Evolutionary conservation across 2,888 invertebrate species (phyloP).

Genomic region (Antitype chi): DNA sequence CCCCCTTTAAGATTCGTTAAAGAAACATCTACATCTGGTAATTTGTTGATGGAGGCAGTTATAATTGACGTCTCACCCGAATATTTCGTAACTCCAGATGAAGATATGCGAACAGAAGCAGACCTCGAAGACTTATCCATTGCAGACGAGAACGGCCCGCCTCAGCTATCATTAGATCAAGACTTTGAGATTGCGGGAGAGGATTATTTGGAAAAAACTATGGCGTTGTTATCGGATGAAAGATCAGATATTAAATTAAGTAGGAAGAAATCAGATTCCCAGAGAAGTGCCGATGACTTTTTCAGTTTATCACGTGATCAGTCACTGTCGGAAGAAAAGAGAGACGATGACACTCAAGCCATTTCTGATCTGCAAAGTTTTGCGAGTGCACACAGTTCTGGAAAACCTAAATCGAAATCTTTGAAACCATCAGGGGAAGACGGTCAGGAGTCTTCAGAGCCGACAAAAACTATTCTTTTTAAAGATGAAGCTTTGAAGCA

Average conservation of each 20-base stretch:
- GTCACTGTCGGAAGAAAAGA: constrained; percentile 91
- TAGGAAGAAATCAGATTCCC: constrained; percentile 92
- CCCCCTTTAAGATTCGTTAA: constrained; percentile 97
- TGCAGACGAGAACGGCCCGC: constrained; percentile 92
- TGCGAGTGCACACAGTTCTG: constrained; percentile 92
- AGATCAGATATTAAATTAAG: constrained; percentile 90
- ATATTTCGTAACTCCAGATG: constrained; percentile 94
- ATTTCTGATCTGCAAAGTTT: constrained; percentile 91
- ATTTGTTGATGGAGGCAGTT: constrained; percentile 97
- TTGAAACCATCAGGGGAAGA: constrained; percentile 80
- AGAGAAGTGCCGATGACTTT: constrained; percentile 91
- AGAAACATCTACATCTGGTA: constrained; percentile 96
- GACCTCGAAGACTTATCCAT: constrained; percentile 96
- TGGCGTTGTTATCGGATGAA: constrained; percentile 87
- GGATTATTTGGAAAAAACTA: constrained; percentile 90
- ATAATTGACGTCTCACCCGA: constrained; percentile 97
- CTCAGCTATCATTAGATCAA: constrained; percentile 88
- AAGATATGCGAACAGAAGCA: constrained; percentile 96
- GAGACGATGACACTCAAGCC: constrained; percentile 91
- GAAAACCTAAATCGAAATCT: constrained; percentile 83
- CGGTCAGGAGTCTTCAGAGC: constrained; percentile 79
- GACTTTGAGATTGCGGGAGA: constrained; percentile 89
- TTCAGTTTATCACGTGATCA: constrained; percentile 92
- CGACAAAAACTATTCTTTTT: constrained; percentile 76
- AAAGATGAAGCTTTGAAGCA: constrained; percentile 78